Conservation (phyloP, 1,140 invertebrate genomes). For the Drosophila sechellia region DNA sequence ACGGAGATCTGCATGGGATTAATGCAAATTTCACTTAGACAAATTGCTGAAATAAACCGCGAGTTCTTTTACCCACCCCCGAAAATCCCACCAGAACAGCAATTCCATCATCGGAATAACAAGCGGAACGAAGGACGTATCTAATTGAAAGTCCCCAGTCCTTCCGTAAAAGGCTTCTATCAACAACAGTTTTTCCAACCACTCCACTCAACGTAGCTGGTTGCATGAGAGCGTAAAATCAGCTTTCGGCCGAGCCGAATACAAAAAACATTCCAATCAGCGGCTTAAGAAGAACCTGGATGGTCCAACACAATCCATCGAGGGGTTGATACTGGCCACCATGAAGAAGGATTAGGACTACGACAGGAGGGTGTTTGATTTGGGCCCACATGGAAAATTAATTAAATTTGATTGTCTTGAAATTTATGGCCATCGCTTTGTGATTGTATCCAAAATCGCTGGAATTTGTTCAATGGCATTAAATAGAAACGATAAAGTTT, state of each 20-base stretch:
- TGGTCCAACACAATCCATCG: constrained; percentile 37
- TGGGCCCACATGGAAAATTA: constrained; percentile 67
- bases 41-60: constrained; percentile 76
- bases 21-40: constrained; percentile 76
- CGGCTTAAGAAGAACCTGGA: constrained; percentile 63
- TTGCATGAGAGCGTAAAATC: constrained; percentile 71
- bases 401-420: constrained; percentile 78
- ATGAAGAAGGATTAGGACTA: constrained; percentile 18
- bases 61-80: constrained; percentile 50
- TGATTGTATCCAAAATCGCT: constrained; percentile 31
- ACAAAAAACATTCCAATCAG: constrained; percentile 78
- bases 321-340: constrained; percentile 30
- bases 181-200: constrained; percentile 36
- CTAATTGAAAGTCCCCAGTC: constrained; percentile 77
- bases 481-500: background rate
- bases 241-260: constrained; percentile 53
- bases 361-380: constrained; percentile 30
- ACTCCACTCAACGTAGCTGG: constrained; percentile 18
- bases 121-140: constrained; percentile 51
- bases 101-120: constrained; percentile 47
- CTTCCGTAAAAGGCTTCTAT: constrained; percentile 46
- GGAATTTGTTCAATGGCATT: constrained; percentile 22
- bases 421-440: constrained; percentile 61
- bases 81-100: constrained; percentile 26
- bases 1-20: constrained; percentile 44